Percentiles rank a stretch among this genome's conserved stretches.
These are phyloP conservation scores for Lasiurus cinereus DNA, from an alignment of 2,113 vertebrate genomes.

Conservation along the genomic window DNA sequence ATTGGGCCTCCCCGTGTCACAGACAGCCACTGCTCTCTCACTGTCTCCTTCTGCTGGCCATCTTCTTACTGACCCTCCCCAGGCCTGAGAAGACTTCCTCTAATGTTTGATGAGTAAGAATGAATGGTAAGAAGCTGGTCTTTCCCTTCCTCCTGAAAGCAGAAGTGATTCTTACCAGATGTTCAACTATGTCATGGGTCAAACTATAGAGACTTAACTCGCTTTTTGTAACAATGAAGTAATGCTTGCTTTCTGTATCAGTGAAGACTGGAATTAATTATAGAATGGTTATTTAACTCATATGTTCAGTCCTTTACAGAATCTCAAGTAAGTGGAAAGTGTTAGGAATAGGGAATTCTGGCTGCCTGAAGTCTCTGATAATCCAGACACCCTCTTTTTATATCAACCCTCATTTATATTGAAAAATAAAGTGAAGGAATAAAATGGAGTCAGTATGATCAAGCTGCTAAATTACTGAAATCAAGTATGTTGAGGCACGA, in stretches of 20 bases:
- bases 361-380: not conserved
- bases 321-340: not conserved
- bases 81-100: constrained; percentile 13
- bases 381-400: not conserved
- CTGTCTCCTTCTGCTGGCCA: not conserved
- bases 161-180: constrained; percentile 59
- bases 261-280: not conserved
- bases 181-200: not conserved
- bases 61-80: not conserved
- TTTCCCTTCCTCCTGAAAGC: constrained; percentile 54
- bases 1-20: not conserved
- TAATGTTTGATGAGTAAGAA: constrained; percentile 58
- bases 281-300: not conserved
- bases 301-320: constrained; percentile 34
- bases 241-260: not conserved
- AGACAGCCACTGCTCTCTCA: accelerated
- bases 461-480: not conserved
- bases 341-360: not conserved
- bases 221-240: not conserved
- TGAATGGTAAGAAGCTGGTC: not conserved
- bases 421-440: not conserved
- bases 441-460: not conserved
- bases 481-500: not conserved
- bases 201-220: not conserved
- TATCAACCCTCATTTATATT: not conserved